phyloP scores from a whole-genome alignment of 1,140 invertebrate species.

The Drosophila burlai region DNA sequence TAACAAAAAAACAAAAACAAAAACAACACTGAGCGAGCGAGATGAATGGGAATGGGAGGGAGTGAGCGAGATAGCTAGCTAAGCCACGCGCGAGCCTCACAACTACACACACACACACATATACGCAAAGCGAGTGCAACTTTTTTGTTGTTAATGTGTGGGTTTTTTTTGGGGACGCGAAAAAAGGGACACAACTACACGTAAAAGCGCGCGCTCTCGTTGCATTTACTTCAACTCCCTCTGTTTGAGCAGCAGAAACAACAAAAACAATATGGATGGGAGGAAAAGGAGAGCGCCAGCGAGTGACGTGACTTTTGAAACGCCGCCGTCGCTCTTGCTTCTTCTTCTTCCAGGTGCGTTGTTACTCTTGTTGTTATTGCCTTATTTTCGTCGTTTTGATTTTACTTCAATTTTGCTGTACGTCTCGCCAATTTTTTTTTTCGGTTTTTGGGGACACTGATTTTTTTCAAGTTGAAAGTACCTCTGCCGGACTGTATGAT shows the following conservation, averaged over 20 bases:
- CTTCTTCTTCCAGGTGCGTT: constrained; percentile 58
- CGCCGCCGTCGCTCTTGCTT: constrained; percentile 20
- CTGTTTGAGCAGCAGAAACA: constrained; percentile 6
- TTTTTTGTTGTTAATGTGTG: constrained; percentile 18
- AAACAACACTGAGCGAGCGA: constrained; percentile 20
- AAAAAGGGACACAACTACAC: constrained; percentile 31
- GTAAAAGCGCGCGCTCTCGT: constrained; percentile 50
- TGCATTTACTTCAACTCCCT: constrained; percentile 46
- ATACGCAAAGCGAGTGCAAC: constrained; percentile 29
- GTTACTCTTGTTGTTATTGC: constrained; percentile 23
- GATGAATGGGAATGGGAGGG: constrained; percentile 17
- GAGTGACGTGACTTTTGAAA: constrained; percentile 66
- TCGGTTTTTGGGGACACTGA: constrained; percentile 62
- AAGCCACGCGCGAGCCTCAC: constrained; percentile 44
- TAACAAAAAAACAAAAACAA: constrained; percentile 3
- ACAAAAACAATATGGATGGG: constrained; percentile 19
- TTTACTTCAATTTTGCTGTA: constrained; percentile 3
- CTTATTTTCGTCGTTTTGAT: constrained; percentile 28
- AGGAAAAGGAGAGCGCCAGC: constrained; percentile 47
- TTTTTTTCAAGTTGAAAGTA: constrained; percentile 53
- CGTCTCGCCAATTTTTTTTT: constrained; percentile 19
- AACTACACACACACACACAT: constrained; percentile 10
- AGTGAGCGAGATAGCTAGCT: constrained; percentile 21
- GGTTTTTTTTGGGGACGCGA: constrained; percentile 18
- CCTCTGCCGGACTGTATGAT: constrained; percentile 16